Base-by-base conservation (phyloP, 1,140 invertebrate species). In the Dufourea novaeangliae region DNA sequence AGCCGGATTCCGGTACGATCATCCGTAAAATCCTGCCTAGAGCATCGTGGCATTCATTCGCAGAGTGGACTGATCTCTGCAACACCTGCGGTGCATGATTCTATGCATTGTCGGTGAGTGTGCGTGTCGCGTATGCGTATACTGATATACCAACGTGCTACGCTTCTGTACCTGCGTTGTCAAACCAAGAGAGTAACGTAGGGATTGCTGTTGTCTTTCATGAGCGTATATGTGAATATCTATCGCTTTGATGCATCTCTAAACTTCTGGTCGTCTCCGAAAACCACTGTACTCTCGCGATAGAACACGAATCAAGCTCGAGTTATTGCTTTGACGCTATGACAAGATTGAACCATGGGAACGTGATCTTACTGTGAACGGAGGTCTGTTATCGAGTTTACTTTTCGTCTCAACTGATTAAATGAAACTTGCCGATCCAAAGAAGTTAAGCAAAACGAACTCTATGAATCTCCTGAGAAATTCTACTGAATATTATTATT, bases 101-200 rank as follows among this genome's bases (percentile, higher is more conserved):
- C 76, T 62, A 85, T 88, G 84, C 82, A 86, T 89, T 88, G 80
- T 85, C 80, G 86, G 84, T 87, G 84, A 86, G 83, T 88, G 84
- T 74, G 29, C 57, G 81, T 68, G 54, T 80, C 68, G 56, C 54
- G 64, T 79, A 39, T 73, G 41, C 69, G 56, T 57, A 32, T 59
- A 41, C 27, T 27, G 41, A 61, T 70, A 69, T 50, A 39, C 54
- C 25, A 44, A 25, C 41, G 54, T 29, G 57, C 62, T 62, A 62
- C 22, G 20, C 59, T 59, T 59, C 22, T 69, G n/a, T n/a, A 76
- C 25, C 32, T 44, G 37, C 68, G 64, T 76, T 73, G 52, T 44
- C 54, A 46, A 69, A 69, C 25, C 56, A 17, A 59, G 39, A 54
- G 41, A 69, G 20, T 32, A 46, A 69, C 64, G 37, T 69, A 76